Conservation (phyloP, 2,888 invertebrate species). For the Mycalesis mineus region DNA sequence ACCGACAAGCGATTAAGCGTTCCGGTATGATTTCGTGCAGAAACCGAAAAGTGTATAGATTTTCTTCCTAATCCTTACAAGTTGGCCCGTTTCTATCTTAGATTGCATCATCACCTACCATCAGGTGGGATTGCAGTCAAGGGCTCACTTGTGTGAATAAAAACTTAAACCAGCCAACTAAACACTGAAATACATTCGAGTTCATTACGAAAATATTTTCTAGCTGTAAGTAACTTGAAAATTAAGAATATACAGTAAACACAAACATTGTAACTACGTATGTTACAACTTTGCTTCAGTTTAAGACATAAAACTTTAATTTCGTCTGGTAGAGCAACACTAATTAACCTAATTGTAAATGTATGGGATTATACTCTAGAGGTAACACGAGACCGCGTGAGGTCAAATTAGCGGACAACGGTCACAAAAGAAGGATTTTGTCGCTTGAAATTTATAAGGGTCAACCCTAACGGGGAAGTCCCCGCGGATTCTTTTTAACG, state of each 20-base stretch:
- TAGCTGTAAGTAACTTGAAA: too few species aligned
- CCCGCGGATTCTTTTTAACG: constrained; percentile 2
- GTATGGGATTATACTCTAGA: not conserved
- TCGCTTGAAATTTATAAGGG: constrained; percentile 56
- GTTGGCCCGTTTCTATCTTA: too few species aligned
- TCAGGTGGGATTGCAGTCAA: too few species aligned
- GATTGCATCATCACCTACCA: too few species aligned
- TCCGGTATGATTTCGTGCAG: too few species aligned
- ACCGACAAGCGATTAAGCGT: too few species aligned
- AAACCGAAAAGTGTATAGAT: too few species aligned
- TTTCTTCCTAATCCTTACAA: too few species aligned
- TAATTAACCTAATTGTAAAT: constrained; percentile 4
- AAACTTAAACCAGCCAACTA: too few species aligned
- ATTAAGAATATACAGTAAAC: not conserved
- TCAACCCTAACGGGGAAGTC: constrained; percentile 23
- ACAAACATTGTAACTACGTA: not conserved
- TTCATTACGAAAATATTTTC: too few species aligned
- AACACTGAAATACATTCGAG: too few species aligned
- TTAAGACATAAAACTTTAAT: constrained; percentile 2
- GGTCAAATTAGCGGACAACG: constrained; percentile 12
- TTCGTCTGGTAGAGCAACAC: not conserved
- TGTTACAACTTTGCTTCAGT: not conserved
- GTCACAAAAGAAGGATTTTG: constrained; percentile 41
- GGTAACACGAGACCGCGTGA: not conserved
- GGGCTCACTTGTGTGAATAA: too few species aligned